Percentiles rank a stretch among this genome's conserved stretches.
Conservation (phyloP, 2,888 invertebrate genomes). For the Selenia dentaria region DNA sequence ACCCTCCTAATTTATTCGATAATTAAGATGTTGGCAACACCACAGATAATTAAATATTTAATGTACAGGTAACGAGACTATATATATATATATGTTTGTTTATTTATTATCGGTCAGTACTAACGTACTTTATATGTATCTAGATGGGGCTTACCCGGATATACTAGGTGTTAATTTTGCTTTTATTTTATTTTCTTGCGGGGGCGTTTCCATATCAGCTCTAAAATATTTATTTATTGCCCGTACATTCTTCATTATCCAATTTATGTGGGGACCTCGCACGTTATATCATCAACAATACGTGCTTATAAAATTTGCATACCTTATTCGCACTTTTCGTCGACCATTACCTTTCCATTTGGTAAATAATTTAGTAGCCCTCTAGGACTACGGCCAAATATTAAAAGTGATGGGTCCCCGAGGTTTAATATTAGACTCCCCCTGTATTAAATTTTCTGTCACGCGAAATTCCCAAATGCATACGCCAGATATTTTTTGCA, state of each 20-base stretch:
- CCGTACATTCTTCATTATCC: conserved; percentile 65
- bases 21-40: too few relatives aligned
- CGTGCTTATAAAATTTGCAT: conserved; percentile 82
- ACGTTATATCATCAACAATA: conserved; percentile 72
- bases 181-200: too few relatives aligned
- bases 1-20: too few relatives aligned
- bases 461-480: conserved; percentile 84
- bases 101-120: too few relatives aligned
- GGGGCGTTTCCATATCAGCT: conserved; percentile 21
- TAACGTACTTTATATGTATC: too few relatives aligned
- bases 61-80: too few relatives aligned
- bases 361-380: conserved; percentile 83
- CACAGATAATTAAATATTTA: too few relatives aligned
- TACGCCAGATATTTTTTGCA: conserved; percentile 83
- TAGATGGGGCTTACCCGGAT: too few relatives aligned
- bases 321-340: conserved; percentile 79
- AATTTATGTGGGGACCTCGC: conserved; percentile 58
- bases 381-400: conserved; percentile 80
- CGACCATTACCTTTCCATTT: conserved; percentile 84
- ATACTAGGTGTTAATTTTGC: too few relatives aligned
- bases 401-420: conserved; percentile 84
- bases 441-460: conserved; percentile 84
- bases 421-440: conserved; percentile 84
- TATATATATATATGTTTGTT: too few relatives aligned
- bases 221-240: too few relatives aligned